Evolutionary conservation across 2,797 vertebrate genomes (phyloP).

Genomic region (Smutsia temminckii): DNA sequence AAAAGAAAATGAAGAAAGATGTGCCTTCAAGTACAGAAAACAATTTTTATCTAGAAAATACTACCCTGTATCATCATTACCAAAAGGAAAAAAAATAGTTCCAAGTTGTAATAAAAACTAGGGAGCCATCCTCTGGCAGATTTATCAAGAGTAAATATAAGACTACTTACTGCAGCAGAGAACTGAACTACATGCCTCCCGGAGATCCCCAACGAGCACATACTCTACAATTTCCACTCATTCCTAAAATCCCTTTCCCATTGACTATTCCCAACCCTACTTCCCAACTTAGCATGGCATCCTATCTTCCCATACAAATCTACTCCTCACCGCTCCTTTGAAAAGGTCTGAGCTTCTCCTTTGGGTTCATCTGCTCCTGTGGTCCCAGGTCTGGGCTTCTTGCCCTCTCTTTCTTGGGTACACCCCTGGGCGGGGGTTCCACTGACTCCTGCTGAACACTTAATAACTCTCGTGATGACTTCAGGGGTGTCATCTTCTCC

Average conservation of each 20-base stretch:
- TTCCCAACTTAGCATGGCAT: conserved; percentile 51
- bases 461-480: conserved; percentile 72
- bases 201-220: neutral
- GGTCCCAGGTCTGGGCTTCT: conserved; percentile 71
- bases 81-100: conserved; percentile 52
- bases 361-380: conserved; percentile 73
- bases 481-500: conserved; percentile 74
- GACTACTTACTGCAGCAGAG: neutral
- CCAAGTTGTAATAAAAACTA: conserved; percentile 43
- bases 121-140: conserved; percentile 1
- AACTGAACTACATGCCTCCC: conserved; percentile 46
- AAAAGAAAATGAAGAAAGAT: conserved; percentile 43
- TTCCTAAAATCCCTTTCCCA: conserved; percentile 56
- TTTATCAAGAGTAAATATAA: conserved; percentile 7
- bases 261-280: conserved; percentile 54
- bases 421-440: conserved; percentile 67
- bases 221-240: neutral
- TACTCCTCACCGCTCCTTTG: conserved; percentile 78
- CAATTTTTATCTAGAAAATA: conserved; percentile 45
- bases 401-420: conserved; percentile 75
- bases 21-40: conserved; percentile 35
- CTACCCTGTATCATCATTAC: conserved; percentile 18
- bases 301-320: conserved; percentile 58
- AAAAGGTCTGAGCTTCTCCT: conserved; percentile 74
- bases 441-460: conserved; percentile 75